Percentiles rank a stretch among this genome's conserved stretches.
These are phyloP conservation scores for Myotis yumanensis DNA, from an alignment of 2,113 vertebrate genomes.

Conservation along the genomic window DNA sequence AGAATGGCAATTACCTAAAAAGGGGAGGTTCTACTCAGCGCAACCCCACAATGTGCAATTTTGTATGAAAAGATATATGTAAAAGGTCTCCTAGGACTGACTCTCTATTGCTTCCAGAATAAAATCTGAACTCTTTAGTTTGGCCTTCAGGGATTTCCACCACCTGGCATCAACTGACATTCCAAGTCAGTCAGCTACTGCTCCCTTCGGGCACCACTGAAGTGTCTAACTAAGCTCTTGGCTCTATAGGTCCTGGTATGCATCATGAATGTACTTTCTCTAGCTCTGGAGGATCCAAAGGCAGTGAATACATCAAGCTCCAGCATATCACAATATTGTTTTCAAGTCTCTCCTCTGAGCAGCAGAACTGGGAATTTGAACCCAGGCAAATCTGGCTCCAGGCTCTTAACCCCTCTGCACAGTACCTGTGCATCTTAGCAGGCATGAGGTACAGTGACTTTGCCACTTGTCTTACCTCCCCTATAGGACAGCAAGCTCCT, in stretches of 20 bases:
- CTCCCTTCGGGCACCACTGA: background rate
- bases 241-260: background rate
- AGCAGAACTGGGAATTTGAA: constrained; percentile 33
- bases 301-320: background rate
- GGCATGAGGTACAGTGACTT: background rate
- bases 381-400: background rate
- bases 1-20: background rate
- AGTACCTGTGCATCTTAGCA: background rate
- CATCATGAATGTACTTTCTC: background rate
- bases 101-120: background rate
- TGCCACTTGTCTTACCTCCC: background rate
- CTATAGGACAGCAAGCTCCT: background rate
- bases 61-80: background rate
- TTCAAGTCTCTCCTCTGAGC: background rate
- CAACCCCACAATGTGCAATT: background rate
- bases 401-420: background rate
- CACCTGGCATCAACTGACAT: background rate
- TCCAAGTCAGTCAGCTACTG: background rate
- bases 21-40: background rate
- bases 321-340: background rate
- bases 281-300: background rate
- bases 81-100: background rate
- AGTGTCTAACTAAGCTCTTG: background rate
- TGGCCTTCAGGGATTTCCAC: background rate
- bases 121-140: background rate